These are phyloP conservation scores for Hypolimnas misippus DNA, from an alignment of 2,888 invertebrate species.

Conservation along the genomic window DNA sequence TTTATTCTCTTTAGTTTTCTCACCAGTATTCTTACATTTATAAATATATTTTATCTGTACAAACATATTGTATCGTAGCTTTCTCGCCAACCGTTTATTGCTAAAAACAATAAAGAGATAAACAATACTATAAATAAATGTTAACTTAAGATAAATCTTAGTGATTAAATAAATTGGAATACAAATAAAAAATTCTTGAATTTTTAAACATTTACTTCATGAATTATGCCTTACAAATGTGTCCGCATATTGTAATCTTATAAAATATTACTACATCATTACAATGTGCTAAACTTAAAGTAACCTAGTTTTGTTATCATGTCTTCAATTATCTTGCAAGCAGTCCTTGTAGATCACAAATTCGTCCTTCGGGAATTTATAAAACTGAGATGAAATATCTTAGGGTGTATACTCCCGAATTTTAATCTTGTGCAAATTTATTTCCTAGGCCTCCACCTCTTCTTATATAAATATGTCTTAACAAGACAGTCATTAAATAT, in stretches of 20 bases:
- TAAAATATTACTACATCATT: slow-evolving; percentile 76
- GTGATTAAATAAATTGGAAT: too few relatives aligned
- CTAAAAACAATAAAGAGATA: too few relatives aligned
- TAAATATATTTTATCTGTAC: too few relatives aligned
- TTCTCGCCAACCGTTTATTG: too few relatives aligned
- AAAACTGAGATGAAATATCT: slow-evolving; percentile 43
- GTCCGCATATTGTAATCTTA: slow-evolving; percentile 82
- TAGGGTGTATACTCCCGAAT: slow-evolving; percentile 39
- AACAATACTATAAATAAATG: too few relatives aligned
- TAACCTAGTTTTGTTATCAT: slow-evolving; percentile 73
- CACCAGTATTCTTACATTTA: too few relatives aligned
- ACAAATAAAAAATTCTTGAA: slow-evolving; percentile 43
- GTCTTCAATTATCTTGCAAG: slow-evolving; percentile 78
- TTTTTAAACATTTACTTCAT: slow-evolving; percentile 82
- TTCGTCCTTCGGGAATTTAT: slow-evolving; percentile 35
- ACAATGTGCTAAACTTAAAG: slow-evolving; percentile 83
- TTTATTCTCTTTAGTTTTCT: too few relatives aligned
- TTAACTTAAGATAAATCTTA: too few relatives aligned
- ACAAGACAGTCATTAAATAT: slow-evolving; percentile 33
- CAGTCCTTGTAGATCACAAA: slow-evolving; percentile 64
- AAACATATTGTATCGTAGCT: too few relatives aligned
- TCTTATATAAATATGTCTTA: slow-evolving; percentile 17
- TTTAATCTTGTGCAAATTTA: slow-evolving; percentile 61
- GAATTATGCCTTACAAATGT: slow-evolving; percentile 83
- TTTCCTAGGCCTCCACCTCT: slow-evolving; percentile 59